phyloP scores from a whole-genome alignment of 2,888 invertebrate genomes.

The Euclidia mi region DNA sequence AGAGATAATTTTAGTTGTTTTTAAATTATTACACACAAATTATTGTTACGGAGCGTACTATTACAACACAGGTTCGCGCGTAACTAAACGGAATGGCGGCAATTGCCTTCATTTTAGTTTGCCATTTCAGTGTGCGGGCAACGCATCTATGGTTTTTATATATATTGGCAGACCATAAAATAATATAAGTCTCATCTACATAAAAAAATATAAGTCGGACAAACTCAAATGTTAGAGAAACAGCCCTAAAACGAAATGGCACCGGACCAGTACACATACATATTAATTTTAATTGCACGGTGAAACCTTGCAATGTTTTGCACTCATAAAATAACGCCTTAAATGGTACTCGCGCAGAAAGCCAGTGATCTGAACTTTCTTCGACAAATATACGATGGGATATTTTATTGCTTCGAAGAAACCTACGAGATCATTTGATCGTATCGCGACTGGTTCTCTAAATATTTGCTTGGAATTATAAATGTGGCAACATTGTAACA shows the following conservation, averaged over 20 bases:
- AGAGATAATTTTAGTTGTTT: too few species aligned
- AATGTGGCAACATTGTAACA: too few species aligned
- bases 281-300: conserved; percentile 68
- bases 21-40: too few species aligned
- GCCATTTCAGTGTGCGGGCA: too few species aligned
- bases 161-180: too few species aligned
- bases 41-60: too few species aligned
- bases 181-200: background rate
- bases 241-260: conserved; percentile 41
- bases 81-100: too few species aligned
- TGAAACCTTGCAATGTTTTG: conserved; percentile 55
- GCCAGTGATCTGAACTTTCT: conserved; percentile 38
- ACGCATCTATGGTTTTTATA: too few species aligned
- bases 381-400: conserved; percentile 34
- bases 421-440: conserved; percentile 2
- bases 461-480: too few species aligned
- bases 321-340: conserved; percentile 50
- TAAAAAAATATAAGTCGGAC: conserved; percentile 4
- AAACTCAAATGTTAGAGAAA: conserved; percentile 12
- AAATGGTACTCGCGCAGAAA: conserved; percentile 43
- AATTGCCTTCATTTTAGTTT: too few species aligned
- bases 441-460: background rate
- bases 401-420: conserved; percentile 21
- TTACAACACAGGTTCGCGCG: too few species aligned
- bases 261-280: conserved; percentile 56